Evolutionary conservation across 2,797 vertebrate genomes (phyloP).

Genomic region (Hafferia zeledoni): DNA sequence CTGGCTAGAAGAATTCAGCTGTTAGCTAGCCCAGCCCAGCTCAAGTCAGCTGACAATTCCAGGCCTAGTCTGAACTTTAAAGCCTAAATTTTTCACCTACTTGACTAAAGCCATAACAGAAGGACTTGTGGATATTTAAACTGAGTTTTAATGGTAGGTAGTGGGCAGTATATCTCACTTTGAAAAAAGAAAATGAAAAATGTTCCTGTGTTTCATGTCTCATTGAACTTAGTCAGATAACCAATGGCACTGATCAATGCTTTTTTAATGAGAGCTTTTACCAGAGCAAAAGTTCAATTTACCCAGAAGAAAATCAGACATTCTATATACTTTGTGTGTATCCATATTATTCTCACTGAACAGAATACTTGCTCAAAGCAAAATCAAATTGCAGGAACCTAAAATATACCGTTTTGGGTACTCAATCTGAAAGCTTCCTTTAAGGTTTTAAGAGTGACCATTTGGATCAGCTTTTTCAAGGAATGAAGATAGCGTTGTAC

Average conservation of each 20-base stretch:
- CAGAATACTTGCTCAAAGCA: background rate
- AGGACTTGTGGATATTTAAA: background rate
- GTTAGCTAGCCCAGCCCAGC: too few species aligned
- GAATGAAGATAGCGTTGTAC: constrained; percentile 5
- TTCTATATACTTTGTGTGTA: background rate
- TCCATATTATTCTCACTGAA: background rate
- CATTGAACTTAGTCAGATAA: background rate
- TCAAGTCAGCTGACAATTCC: too few species aligned
- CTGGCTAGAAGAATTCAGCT: too few species aligned
- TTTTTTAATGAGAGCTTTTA: background rate
- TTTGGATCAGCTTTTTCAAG: constrained; percentile 45
- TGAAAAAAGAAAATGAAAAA: background rate
- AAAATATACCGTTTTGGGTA: background rate
- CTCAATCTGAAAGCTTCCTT: constrained; percentile 18
- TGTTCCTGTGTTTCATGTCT: background rate
- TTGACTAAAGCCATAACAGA: too few species aligned
- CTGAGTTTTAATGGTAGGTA: background rate
- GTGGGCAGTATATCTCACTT: background rate
- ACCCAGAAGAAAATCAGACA: background rate
- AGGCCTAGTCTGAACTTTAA: too few species aligned
- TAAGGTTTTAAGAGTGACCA: background rate
- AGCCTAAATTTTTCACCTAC: too few species aligned
- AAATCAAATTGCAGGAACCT: background rate
- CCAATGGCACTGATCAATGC: background rate
- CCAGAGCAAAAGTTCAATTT: background rate